Evolutionary conservation across 2,113 vertebrate species (phyloP), one percentile per base, ranked within the genome.

Genomic region (Sinocyclocheilus anophthalmus): DNA sequence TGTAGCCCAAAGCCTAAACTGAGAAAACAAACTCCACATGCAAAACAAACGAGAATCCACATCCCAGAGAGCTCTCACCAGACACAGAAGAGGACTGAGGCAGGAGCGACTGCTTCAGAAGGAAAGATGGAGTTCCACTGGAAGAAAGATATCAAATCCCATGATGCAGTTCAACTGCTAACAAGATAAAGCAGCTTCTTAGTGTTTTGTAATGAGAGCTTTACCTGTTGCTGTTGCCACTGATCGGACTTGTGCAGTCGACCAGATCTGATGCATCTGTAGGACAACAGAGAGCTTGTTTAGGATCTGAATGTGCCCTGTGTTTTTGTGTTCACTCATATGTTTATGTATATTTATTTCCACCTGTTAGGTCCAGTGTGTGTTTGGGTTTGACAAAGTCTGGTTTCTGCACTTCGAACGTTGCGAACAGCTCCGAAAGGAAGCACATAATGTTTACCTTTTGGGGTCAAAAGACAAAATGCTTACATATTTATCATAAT

Each of bases 361-460:
- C 87, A 95, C 97, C 96, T 50, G 95, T 94, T 39, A 96, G 94
- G 45, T 97, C 94, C 0, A 96, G 86, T 20, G 94, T 91, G 82
- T 95, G 94, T 59, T 93, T 88, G 3, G 95, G 95, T 77, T 93
- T 90, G 8, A 98, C 95, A 0, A 97, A 96, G 22, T 96, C 96
- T 0, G 97, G 96, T 81, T 95, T 97, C 87, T 94, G 91, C 12
- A 98, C 93, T 86, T 97, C 97, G 67, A 98, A 97, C 91, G 95
- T 96, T 10, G 93, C 89, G 79, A 97, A 94, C 88, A 98, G 91
- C 78, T 98, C 97, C 0, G 96, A 95, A 18, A 98, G 88, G 89
- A 98, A 96, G 87, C 95, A 95, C 90, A 96, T 92, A 83, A 98
- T 95, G 83, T 98, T 98, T 82, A 96, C 90, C 97, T 98, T 61